These are phyloP conservation scores for Bufo gargarizans DNA, from an alignment of 2,113 vertebrate species.

Conservation along the genomic window DNA sequence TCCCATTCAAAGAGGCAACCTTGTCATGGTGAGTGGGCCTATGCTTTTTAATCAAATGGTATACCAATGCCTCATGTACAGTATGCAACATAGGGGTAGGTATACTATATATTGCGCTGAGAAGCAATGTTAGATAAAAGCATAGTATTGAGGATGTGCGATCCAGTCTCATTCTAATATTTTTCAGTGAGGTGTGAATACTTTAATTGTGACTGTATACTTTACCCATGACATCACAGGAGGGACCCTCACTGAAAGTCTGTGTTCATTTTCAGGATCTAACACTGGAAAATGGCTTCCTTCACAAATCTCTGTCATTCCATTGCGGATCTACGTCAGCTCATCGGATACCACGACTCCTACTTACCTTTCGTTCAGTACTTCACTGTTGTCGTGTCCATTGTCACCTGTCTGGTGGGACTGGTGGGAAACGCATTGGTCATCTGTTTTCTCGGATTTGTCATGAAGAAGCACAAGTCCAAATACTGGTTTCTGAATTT, in stretches of 20 bases:
- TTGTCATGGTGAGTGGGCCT: no score
- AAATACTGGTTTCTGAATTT: constrained; percentile 46
- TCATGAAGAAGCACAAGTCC: constrained; percentile 36
- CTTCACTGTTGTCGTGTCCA: background rate
- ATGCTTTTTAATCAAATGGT: no score
- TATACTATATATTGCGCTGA: no score
- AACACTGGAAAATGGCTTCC: background rate
- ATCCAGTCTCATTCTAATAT: no score
- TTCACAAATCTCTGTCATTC: background rate
- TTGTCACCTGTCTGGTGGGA: background rate
- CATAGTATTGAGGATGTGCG: no score
- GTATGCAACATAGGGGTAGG: no score
- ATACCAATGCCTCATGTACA: no score
- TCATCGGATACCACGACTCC: background rate
- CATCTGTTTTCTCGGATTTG: background rate
- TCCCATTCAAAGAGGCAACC: no score
- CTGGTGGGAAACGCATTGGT: constrained; percentile 34
- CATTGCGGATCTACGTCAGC: background rate
- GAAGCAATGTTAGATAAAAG: no score
- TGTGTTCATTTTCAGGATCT: constrained; percentile 2
- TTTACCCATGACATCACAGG: background rate
- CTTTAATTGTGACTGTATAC: background rate
- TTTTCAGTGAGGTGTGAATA: background rate
- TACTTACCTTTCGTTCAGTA: background rate
- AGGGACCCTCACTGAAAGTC: background rate